phyloP scores from a whole-genome alignment of 1,140 invertebrate genomes.

The Vanessa tameamea region DNA sequence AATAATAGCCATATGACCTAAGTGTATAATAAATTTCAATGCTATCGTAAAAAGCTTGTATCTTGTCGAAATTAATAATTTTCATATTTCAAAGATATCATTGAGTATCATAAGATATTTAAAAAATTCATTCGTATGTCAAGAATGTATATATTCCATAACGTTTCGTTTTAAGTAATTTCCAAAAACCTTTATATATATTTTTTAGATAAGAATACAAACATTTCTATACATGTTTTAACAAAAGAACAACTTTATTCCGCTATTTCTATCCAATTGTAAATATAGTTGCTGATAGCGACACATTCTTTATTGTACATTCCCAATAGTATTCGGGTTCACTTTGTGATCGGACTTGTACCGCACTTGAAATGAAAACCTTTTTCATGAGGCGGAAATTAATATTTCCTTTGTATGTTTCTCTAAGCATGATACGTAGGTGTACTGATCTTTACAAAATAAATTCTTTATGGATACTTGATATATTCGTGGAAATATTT shows the following conservation, averaged over 20 bases:
- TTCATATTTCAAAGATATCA: too few species aligned
- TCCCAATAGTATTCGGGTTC: slow-evolving; percentile 12
- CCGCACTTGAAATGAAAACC: slow-evolving; percentile 44
- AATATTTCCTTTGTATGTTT: slow-evolving; percentile 55
- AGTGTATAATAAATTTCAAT: too few species aligned
- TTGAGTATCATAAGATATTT: too few species aligned
- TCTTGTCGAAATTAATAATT: too few species aligned
- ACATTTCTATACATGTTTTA: background rate
- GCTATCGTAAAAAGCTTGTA: too few species aligned
- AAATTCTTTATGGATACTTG: background rate
- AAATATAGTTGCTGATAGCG: slow-evolving; percentile 2
- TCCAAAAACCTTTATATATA: too few species aligned
- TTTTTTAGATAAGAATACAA: background rate
- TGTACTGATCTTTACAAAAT: slow-evolving; percentile 38
- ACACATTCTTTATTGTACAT: slow-evolving; percentile 8
- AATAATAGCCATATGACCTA: too few species aligned
- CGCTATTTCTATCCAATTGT: background rate
- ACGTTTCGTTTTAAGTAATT: too few species aligned
- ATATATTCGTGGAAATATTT: background rate
- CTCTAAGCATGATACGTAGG: slow-evolving; percentile 39
- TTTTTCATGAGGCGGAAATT: slow-evolving; percentile 55
- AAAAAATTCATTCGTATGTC: too few species aligned
- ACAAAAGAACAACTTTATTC: background rate
- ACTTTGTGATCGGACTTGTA: slow-evolving; percentile 16
- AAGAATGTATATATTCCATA: too few species aligned